Evolutionary conservation across 2,113 vertebrate genomes (phyloP), one percentile per base, ranked within the genome.

Genomic region (Tetraodon nigroviridis): DNA sequence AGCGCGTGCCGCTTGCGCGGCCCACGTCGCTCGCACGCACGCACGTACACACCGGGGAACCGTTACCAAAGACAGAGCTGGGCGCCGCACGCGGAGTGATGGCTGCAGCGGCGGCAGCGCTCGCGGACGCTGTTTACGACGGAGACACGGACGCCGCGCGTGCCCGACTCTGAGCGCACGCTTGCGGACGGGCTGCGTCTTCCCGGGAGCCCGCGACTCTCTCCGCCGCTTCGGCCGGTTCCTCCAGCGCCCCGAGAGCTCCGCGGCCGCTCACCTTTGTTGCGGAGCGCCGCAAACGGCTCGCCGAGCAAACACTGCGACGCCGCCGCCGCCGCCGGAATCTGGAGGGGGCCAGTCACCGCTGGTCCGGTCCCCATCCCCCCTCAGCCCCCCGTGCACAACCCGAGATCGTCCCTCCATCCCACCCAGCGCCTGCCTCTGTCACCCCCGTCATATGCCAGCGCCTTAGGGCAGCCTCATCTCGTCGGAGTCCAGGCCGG

Each of bases 81-180:
- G 65, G 79, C 67, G 68, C 79, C 67, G 68, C 79, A 77, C 77
- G 76, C 80, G 78, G 84, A 78, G 79, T 57, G 65, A 83, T 86
- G 87, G 86, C 77, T 77, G 69, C 75, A 69, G 67, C 58, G 16
- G 70, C 66, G 19, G 81, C 55, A 17, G 71, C 55, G 15, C 71
- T 68, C 21, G 57, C 51, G 84, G 67, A 56, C 69, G 32, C 69
- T 81, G 78, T 84, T 80, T 78, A 77, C 78, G 69, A 66, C 51
- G 44, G 64, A 71, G 60, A 40, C 15, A 61, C 58, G 64, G 49
- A 46, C 63, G 19, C 61, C 55, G 75, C 69, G 70, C 73, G 75
- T 66, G 17, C 71, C 45, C 77, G 68, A 44, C 19, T 54, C 13
- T 45, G 27, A 63, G 56, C 68, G 76, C 79, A 55, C 73, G 17